phyloP scores from a whole-genome alignment of 1,140 invertebrate genomes.

The Micrasema longulum region DNA sequence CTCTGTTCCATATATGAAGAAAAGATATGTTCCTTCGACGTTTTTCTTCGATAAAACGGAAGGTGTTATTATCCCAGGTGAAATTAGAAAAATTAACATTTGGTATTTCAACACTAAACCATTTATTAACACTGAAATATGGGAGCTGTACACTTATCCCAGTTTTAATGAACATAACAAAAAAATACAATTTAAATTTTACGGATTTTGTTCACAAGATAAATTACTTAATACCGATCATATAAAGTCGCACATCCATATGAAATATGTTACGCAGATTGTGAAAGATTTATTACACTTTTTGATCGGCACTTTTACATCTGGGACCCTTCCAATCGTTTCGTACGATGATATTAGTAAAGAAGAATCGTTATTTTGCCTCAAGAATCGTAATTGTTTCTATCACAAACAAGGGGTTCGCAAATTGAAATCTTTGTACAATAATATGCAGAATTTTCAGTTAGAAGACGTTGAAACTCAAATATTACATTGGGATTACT shows the following conservation, averaged over 20 bases:
- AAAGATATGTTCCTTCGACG: background rate
- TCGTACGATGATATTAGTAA: conserved; percentile 49
- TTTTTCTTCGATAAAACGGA: conserved; percentile 60
- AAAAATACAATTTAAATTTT: conserved; percentile 1
- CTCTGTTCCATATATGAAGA: background rate
- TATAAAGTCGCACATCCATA: conserved; percentile 44
- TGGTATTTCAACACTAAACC: conserved; percentile 51
- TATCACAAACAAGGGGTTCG: conserved; percentile 54
- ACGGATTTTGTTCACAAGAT: conserved; percentile 12
- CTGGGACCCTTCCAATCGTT: conserved; percentile 1
- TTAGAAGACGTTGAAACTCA: background rate
- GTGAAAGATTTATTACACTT: conserved; percentile 13
- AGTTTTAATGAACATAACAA: conserved; percentile 29
- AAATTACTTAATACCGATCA: background rate
- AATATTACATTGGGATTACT: conserved; percentile 55
- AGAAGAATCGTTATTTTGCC: conserved; percentile 53
- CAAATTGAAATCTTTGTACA: conserved; percentile 56
- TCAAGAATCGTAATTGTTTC: conserved; percentile 55
- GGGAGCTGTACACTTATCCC: conserved; percentile 56
- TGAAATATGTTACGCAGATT: conserved; percentile 51
- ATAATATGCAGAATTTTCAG: conserved; percentile 4
- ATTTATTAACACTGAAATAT: conserved; percentile 51
- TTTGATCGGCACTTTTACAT: conserved; percentile 14
- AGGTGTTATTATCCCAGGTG: conserved; percentile 54
- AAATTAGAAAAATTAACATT: conserved; percentile 49